phyloP scores from a whole-genome alignment of 1,140 invertebrate genomes.

The Tetramorium alpestre region DNA sequence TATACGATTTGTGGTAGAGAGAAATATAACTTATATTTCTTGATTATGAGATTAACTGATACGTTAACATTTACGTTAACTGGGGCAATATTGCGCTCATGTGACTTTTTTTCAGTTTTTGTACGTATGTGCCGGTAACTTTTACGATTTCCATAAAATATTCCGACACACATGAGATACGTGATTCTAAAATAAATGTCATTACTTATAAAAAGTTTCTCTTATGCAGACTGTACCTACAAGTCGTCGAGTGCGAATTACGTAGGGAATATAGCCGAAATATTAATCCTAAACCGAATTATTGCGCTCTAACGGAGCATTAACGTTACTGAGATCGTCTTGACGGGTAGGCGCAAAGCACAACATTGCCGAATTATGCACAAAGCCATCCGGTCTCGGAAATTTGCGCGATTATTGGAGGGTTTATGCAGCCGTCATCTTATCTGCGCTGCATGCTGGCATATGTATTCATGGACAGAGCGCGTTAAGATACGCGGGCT shows the following conservation, averaged over 20 bases:
- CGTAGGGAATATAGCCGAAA: neutral
- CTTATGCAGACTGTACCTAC: neutral
- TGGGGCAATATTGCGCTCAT: neutral
- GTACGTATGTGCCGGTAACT: neutral
- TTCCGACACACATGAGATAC: neutral
- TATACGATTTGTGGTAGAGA: neutral
- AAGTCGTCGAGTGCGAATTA: neutral
- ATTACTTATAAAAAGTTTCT: neutral
- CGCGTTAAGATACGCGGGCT: constrained; percentile 55
- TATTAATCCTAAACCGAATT: neutral
- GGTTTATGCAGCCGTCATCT: constrained; percentile 62
- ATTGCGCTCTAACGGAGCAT: constrained; percentile 2
- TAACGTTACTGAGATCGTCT: constrained; percentile 1
- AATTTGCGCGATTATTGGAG: constrained; percentile 48
- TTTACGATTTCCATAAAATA: neutral
- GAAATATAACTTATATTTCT: neutral
- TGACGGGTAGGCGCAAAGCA: constrained; percentile 3
- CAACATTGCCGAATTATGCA: constrained; percentile 39
- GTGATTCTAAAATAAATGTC: neutral
- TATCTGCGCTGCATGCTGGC: constrained; percentile 50
- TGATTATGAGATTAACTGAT: neutral
- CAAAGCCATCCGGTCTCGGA: constrained; percentile 37
- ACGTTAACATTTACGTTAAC: neutral
- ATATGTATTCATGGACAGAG: constrained; percentile 75
- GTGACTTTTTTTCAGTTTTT: neutral